Evolutionary conservation across 2,888 invertebrate species (phyloP).

Genomic region (Boloria euphrosyne): DNA sequence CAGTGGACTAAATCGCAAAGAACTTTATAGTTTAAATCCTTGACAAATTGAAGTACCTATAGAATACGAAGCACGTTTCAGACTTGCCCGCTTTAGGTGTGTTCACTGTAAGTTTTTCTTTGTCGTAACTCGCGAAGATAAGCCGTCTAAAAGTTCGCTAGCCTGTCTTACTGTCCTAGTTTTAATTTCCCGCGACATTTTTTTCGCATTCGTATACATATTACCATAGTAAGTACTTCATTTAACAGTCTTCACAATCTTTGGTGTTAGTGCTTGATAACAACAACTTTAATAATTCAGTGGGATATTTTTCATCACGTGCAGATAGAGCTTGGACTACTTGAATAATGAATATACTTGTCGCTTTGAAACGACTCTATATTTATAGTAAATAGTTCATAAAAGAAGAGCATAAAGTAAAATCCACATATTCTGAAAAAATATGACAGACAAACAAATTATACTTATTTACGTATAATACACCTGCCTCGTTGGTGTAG

Average conservation of each 20-base stretch:
- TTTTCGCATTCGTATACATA: conserved; percentile 2
- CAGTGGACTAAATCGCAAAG: not conserved
- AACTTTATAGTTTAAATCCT: conserved; percentile 6
- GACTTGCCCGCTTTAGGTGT: conserved; percentile 21
- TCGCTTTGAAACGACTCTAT: too few relatives aligned
- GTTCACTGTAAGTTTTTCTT: conserved; percentile 28
- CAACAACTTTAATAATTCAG: too few relatives aligned
- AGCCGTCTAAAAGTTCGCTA: conserved; percentile 31
- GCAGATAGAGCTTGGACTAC: too few relatives aligned
- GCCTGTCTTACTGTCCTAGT: conserved; percentile 31
- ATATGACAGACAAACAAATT: too few relatives aligned
- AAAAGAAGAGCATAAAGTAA: too few relatives aligned
- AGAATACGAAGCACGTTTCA: conserved; percentile 22
- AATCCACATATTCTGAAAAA: too few relatives aligned
- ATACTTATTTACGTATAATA: too few relatives aligned
- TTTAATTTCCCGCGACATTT: conserved; percentile 18
- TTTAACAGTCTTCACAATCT: not conserved
- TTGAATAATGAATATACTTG: too few relatives aligned
- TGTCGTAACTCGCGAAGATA: conserved; percentile 30
- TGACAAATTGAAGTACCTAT: not conserved
- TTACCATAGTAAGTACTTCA: not conserved
- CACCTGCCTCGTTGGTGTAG: too few relatives aligned
- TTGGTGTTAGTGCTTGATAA: too few relatives aligned
- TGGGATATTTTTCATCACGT: too few relatives aligned
- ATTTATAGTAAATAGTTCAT: too few relatives aligned